Percentiles rank a stretch among this genome's conserved stretches.
Evolutionary conservation across 1,140 invertebrate species (phyloP).

Genomic region (Drosophila saltans): DNA sequence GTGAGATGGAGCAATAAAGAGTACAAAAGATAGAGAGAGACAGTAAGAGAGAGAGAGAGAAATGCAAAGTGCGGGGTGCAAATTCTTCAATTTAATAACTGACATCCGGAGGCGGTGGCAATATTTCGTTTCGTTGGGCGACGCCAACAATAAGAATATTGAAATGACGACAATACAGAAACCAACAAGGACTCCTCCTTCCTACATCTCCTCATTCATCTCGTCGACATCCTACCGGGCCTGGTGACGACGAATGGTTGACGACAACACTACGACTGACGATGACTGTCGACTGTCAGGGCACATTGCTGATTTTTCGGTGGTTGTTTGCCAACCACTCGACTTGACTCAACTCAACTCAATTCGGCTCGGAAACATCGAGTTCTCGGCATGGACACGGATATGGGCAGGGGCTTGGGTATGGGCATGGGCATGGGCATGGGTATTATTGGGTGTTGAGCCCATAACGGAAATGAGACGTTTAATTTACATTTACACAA

Average conservation of each 20-base stretch:
- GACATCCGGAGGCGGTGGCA: constrained; percentile 66
- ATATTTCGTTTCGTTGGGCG: constrained; percentile 23
- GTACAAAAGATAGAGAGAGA: neutral
- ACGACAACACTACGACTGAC: constrained; percentile 39
- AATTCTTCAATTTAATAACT: constrained; percentile 81
- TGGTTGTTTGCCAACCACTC: constrained; percentile 47
- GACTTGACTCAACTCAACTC: neutral
- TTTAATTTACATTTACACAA: constrained; percentile 80
- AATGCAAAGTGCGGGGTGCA: constrained; percentile 58
- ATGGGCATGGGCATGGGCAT: constrained; percentile 18
- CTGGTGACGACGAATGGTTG: constrained; percentile 74
- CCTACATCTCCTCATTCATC: neutral
- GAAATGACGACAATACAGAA: constrained; percentile 25
- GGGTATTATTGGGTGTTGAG: constrained; percentile 30
- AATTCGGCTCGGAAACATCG: too few relatives aligned
- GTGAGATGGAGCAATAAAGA: neutral
- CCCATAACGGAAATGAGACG: constrained; percentile 77
- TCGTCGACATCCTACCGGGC: neutral
- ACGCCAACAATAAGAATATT: constrained; percentile 59
- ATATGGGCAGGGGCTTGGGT: neutral
- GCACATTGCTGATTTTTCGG: constrained; percentile 35
- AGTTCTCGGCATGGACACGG: constrained; percentile 2
- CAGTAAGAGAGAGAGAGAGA: constrained; percentile 16
- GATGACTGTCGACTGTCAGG: constrained; percentile 13
- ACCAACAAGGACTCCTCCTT: constrained; percentile 41